These are phyloP conservation scores for Latrodectus hesperus DNA, from an alignment of 2,888 invertebrate genomes.

Conservation along the genomic window DNA sequence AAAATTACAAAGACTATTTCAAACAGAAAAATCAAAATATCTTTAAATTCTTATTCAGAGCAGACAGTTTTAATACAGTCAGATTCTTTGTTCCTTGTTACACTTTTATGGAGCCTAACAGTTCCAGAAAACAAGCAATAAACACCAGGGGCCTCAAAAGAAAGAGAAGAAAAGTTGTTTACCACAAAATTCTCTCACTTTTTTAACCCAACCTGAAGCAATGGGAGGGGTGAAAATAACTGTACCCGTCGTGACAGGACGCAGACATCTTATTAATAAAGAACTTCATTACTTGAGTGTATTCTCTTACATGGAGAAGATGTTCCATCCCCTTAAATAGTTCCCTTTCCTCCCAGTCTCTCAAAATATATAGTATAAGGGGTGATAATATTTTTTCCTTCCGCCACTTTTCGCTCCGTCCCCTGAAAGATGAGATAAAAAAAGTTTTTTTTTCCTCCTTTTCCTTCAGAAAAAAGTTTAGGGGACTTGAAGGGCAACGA, in stretches of 20 bases:
- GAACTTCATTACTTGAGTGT: slow-evolving; percentile 51
- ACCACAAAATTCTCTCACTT: slow-evolving; percentile 5
- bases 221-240: neutral
- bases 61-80: too few species aligned
- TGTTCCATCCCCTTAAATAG: slow-evolving; percentile 18
- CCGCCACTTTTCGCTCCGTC: slow-evolving; percentile 17
- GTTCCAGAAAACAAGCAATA: neutral
- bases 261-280: slow-evolving; percentile 58
- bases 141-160: neutral
- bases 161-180: slow-evolving; percentile 35
- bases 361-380: slow-evolving; percentile 45
- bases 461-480: neutral
- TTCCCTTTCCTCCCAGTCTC: slow-evolving; percentile 16
- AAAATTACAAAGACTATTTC: too few species aligned
- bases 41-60: too few species aligned
- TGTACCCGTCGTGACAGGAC: slow-evolving; percentile 24
- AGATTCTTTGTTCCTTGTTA: too few species aligned
- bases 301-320: slow-evolving; percentile 35
- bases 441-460: slow-evolving; percentile 5
- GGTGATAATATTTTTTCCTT: slow-evolving; percentile 18
- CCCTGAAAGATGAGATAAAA: slow-evolving; percentile 14
- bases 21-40: too few species aligned
- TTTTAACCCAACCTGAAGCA: neutral
- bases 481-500: slow-evolving; percentile 33
- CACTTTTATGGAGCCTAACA: neutral